Evolutionary conservation across 2,797 vertebrate species (phyloP).

Genomic region (Aldrovandia affinis): DNA sequence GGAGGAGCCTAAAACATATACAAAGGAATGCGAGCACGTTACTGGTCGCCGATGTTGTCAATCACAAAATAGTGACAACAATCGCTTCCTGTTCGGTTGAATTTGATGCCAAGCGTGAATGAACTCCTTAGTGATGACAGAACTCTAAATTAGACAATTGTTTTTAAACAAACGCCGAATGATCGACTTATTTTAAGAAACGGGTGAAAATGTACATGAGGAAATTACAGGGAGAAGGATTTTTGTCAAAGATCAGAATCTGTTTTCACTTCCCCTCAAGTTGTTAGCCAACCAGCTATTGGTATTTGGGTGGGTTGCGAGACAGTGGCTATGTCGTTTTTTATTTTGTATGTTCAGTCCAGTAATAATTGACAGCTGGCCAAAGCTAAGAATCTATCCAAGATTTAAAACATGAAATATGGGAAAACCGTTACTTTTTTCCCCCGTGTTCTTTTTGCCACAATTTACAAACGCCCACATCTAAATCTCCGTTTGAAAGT

Average conservation of each 20-base stretch:
- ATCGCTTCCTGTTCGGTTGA: constrained; percentile 11
- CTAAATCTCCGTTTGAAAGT: too few species aligned
- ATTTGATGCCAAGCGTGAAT: not conserved
- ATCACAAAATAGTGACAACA: not conserved
- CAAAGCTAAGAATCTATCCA: not conserved
- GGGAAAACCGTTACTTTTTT: too few species aligned
- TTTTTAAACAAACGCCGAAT: not conserved
- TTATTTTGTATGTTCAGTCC: not conserved
- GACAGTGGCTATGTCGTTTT: too few species aligned
- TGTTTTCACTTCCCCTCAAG: too few species aligned
- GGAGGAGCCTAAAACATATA: constrained; percentile 18
- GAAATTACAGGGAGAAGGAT: not conserved
- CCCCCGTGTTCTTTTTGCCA: too few species aligned
- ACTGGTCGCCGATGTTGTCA: constrained; percentile 16
- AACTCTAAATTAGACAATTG: not conserved
- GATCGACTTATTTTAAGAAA: not conserved
- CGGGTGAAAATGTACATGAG: not conserved
- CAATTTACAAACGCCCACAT: too few species aligned
- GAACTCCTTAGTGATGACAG: not conserved
- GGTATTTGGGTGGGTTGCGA: not conserved
- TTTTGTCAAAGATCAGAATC: not conserved
- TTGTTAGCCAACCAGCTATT: too few species aligned
- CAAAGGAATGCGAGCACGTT: not conserved
- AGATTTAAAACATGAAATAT: not conserved
- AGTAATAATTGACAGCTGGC: not conserved